Conservation (phyloP, 2,888 invertebrate genomes). For the Urechis unicinctus region DNA sequence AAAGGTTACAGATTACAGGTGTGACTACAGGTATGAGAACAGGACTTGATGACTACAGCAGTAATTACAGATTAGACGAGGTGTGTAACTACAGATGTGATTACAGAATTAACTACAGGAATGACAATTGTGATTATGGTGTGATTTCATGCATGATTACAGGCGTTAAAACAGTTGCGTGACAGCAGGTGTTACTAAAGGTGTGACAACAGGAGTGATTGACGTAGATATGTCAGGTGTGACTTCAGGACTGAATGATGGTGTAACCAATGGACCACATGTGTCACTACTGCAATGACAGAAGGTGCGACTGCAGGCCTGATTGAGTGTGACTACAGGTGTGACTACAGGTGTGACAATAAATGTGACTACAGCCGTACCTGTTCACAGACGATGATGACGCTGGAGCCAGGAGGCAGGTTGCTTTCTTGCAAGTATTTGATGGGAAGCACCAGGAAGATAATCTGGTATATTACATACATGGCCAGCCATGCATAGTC, state of each 20-base stretch:
- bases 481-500: slow-evolving; percentile 39
- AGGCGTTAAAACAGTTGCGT: not conserved
- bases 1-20: too few species aligned
- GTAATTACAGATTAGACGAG: not conserved
- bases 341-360: not conserved
- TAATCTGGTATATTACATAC: slow-evolving; percentile 40
- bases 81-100: slow-evolving; percentile 11
- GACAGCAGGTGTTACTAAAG: slow-evolving; percentile 5
- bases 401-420: slow-evolving; percentile 57
- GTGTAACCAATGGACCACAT: too few species aligned
- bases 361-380: slow-evolving; percentile 40
- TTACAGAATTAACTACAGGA: not conserved
- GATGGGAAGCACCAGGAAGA: slow-evolving; percentile 50
- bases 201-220: slow-evolving; percentile 5
- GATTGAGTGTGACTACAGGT: slow-evolving; percentile 53
- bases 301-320: slow-evolving; percentile 14
- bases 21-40: too few species aligned
- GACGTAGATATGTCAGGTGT: slow-evolving; percentile 5
- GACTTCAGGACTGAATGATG: too few species aligned
- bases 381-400: slow-evolving; percentile 59
- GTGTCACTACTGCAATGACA: not conserved
- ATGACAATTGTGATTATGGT: too few species aligned
- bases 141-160: too few species aligned
- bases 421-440: slow-evolving; percentile 49
- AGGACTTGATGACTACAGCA: not conserved